Base-by-base conservation (phyloP, 1,140 invertebrate genomes). In the Pomacea maculata region DNA sequence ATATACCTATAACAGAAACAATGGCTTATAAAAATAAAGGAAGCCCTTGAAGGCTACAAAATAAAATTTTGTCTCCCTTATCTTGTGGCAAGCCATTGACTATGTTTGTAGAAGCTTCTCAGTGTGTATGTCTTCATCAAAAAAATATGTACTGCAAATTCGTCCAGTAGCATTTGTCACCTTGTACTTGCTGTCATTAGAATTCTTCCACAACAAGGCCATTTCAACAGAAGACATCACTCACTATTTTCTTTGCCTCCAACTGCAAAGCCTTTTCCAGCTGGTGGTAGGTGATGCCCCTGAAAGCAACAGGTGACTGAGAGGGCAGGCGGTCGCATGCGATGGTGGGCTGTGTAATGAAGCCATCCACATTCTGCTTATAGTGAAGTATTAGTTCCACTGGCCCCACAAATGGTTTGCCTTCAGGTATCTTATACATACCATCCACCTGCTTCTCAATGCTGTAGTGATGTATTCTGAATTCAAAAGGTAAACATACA, bases 231-330 rank as follows among this genome's bases (percentile, higher is more conserved):
- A 45, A 2, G 34, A 61, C 57, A 61, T 29, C 10, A 64, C 77
- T 80, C 68, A 83, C 82, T 64, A 89, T 87, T 82, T 83, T 85
- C 78, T 86, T 83, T 15, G 90, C 90, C 79, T 90, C 90, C 29
- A 83, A 79, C 19, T 91, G 73, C 67, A 93, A 85, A 57, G 88
- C 84, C 65, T 88, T 84, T 45, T 92, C 89, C 45, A 93, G 85
- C 64, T 92, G 88, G n/a, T 87, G 85, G 75, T 90, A 89, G 3
- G 91, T 91, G 71, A 93, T 88, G 14, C 92, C 92, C 76, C 92
- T 86, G 80, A 92, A 92, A n/a, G 90, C 89, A 65, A 91, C 89
- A 7, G 92, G 88, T 10, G 88, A 86, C 54, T 89, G 87, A 45
- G 87, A 85, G n/a, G 88, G 80, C 10, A 84, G 83, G 70, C 92